Evolutionary conservation across 2,888 invertebrate species (phyloP).

Genomic region (Hydraecia micacea): DNA sequence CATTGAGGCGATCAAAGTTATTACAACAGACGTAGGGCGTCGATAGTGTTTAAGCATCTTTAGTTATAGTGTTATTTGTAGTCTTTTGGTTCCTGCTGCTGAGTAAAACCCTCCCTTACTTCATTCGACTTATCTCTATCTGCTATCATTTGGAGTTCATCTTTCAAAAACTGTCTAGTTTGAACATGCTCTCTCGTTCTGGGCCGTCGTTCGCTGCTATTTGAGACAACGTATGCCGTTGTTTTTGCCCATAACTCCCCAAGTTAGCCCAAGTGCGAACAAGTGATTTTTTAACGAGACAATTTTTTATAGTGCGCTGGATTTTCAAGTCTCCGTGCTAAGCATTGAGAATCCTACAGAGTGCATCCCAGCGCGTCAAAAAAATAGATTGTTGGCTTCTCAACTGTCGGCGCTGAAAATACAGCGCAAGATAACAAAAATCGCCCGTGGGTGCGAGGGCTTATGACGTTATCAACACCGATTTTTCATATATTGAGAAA

Average conservation of each 20-base stretch:
- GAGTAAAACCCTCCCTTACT: background rate
- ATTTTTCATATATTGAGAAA: background rate
- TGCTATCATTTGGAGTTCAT: background rate
- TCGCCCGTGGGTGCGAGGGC: background rate
- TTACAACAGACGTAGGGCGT: background rate
- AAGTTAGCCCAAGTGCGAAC: background rate
- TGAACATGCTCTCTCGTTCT: background rate
- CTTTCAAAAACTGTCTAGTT: background rate
- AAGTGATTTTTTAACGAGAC: too few relatives aligned
- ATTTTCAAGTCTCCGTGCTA: background rate
- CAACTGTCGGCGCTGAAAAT: background rate
- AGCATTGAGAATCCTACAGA: background rate
- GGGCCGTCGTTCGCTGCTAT: background rate
- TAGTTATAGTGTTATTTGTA: background rate
- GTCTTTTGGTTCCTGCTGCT: background rate
- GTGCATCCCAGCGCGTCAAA: background rate
- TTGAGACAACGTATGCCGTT: background rate
- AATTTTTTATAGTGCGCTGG: background rate
- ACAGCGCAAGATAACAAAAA: background rate
- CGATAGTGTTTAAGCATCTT: background rate
- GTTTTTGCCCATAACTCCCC: background rate
- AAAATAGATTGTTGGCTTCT: background rate
- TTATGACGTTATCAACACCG: background rate
- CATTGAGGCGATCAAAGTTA: background rate
- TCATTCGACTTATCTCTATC: background rate